phyloP scores from a whole-genome alignment of 2,113 vertebrate species.

The Mobula birostris region DNA sequence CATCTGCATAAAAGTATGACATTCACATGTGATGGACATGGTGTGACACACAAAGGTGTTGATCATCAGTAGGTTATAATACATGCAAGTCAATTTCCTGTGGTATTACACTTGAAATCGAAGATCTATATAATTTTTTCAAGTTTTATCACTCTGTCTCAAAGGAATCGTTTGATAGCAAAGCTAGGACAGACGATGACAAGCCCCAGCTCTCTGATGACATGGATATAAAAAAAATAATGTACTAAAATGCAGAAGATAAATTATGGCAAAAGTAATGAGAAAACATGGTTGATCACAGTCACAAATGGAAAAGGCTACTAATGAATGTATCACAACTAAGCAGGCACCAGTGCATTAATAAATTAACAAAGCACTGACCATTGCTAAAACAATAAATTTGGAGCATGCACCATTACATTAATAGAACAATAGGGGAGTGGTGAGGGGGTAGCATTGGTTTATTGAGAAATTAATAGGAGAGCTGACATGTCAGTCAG shows the following conservation, averaged over 20 bases:
- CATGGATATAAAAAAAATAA: conserved; percentile 23
- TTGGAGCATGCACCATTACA: not conserved
- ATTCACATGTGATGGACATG: not conserved
- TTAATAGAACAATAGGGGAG: not conserved
- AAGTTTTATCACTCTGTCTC: not conserved
- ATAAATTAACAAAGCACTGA: not conserved
- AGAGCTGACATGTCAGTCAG: not conserved
- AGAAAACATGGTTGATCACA: not conserved
- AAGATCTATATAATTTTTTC: not conserved
- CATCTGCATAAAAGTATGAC: not conserved
- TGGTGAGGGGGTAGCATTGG: not conserved
- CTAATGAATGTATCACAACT: not conserved
- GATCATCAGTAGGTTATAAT: not conserved
- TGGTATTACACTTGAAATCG: not conserved
- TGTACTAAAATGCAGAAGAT: conserved; percentile 6
- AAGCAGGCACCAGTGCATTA: not conserved
- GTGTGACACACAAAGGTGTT: not conserved
- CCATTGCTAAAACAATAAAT: too few relatives aligned
- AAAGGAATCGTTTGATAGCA: not conserved
- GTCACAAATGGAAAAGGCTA: not conserved
- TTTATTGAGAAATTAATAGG: not conserved
- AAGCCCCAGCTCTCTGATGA: not conserved
- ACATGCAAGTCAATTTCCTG: not conserved
- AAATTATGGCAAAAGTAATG: conserved; percentile 8
- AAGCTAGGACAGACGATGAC: not conserved